Evolutionary conservation across 2,888 invertebrate genomes (phyloP), one percentile per base, ranked within the genome.

Genomic region (Pammene fasciana): DNA sequence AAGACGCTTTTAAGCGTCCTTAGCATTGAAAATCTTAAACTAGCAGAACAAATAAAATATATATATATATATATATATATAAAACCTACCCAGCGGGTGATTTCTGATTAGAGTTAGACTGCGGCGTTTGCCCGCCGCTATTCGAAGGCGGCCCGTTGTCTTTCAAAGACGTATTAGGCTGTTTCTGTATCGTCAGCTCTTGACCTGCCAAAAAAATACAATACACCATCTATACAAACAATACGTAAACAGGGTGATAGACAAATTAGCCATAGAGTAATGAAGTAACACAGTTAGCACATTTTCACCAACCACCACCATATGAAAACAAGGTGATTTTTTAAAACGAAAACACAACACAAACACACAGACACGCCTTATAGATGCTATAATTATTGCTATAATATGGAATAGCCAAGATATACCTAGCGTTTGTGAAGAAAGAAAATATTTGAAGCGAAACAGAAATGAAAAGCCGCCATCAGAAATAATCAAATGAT

Each of bases 101-200:
- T 87, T 95, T 94, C 79, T 95, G 94, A 81, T 93, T 93, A 0
- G 91, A 93, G 88, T 75, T 89, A 0, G 91, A 89, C 86, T 87
- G 93, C 70, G 87, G 90, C 72, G 91, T 93, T 73, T 92, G 93
- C 11, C 89, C 91, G 7, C 92, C 93, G 75, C 83, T 89, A 74
- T 90, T 92, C 5, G 92, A 91, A 4, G 90, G 89, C 61, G 93
- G 90, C 75, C 94, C 95, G 82, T 94, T 94, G 86, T 96, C 97
- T 87, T 96, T 96, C 73, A 97, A 90, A 88, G 97, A 97, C 50
- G 97, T 97, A 86, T 98, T 98, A 60, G 98, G 97, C 90, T 98
- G 98, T 88, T 98, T 98, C 86, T 98, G 98, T 91, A 98, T 98
- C 78, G 98, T 98, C 83, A 98, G 93, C 92, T 98, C 98, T 94